Evolutionary conservation across 2,888 invertebrate genomes (phyloP), one percentile per base, ranked within the genome.

Genomic region (Drosophila emarginata): DNA sequence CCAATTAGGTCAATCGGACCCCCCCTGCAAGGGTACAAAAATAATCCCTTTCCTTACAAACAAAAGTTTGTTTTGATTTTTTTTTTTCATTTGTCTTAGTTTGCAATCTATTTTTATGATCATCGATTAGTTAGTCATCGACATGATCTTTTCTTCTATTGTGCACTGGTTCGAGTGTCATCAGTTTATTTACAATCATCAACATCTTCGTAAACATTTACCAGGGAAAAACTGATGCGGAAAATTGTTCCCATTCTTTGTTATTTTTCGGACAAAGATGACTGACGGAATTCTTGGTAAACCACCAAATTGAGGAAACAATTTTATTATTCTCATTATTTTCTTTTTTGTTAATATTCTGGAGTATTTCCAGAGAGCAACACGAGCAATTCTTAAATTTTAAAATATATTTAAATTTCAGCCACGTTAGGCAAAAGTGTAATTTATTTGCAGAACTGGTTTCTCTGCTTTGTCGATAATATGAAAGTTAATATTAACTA

Each of bases 181-280:
- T 84, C 61, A 65, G 45, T 70, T 79, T 80, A 81, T 85, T 79
- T 85, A 77, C 85, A 80, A 67, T 58, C 68, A 73, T 39, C 65
- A 9, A 53, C 68, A 67, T 76, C 83, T 79, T 76, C 9, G 14
- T 6, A 51, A 73, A 75, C 56, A 18, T 61, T 50, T 54, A 51
- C 28, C 12, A 60, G 53, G 61, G 70, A 68, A 67, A 61, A 39
- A 54, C 36, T 57, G 62, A 54, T 67, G 66, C 69, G 78, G 72
- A 81, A 78, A 78, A 74, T 54, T 60, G 64, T 77, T 79, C 18
- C 59, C 21, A 45, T 45, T 45, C 21, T 64, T 74, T 71, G 58
- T 79, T 51, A 58, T 61, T 58, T 26, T 36, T 36, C 12, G 32
- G 64, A 56, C 70, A 64, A 71, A 59, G 59, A 53, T 4, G 12